Base-by-base conservation (phyloP, 2,797 vertebrate genomes). In the Sardinella longiceps region DNA sequence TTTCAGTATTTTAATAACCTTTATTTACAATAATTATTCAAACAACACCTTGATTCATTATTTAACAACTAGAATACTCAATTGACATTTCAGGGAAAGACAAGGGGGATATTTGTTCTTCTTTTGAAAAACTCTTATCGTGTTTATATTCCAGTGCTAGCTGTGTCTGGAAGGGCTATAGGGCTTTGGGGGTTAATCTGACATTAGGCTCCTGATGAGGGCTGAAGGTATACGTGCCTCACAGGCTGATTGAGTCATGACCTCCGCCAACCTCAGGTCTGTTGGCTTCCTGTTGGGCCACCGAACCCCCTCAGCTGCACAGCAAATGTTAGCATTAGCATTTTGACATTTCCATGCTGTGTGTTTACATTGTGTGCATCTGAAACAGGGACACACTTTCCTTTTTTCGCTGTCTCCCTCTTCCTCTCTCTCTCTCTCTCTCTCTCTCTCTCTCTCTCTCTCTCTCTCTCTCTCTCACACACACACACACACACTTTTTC, bases 251-350 rank as follows among this genome's bases (percentile, higher is more conserved):
- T 93, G 88, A 90, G 10, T 93, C 91, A 94, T 94, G 89, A 87
- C 48, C 84, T 87, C 86, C 87, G 90, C n/a, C 91, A 92, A 95
- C 93, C 93, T 93, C 92, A 90, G 87, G 90, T 86, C 91, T 88
- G 87, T 86, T 86, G 87, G 89, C 84, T 86, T 83, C 33, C 70
- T 77, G 70, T 39, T 39, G 15, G 33, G 33, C 33, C 33, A 87
- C 86, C 90, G 20, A 37, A 89, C n/a, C 91, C 92, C 91, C 92
- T 4, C 88, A 90, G 92, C 90, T 90, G 85, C 91, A 86, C 33
- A 88, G 92, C 94, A 95, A 96, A 96, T 95, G 94, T 94, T 96
- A 91, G 87, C 90, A 95, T 96, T 96, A 96, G 94, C 95, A 96
- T 95, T 95, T 95, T 96, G 95, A 93, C 93, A 95, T 96, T 96